Base-by-base conservation (phyloP, 2,113 vertebrate genomes). In the Salvelinus sp. region DNA sequence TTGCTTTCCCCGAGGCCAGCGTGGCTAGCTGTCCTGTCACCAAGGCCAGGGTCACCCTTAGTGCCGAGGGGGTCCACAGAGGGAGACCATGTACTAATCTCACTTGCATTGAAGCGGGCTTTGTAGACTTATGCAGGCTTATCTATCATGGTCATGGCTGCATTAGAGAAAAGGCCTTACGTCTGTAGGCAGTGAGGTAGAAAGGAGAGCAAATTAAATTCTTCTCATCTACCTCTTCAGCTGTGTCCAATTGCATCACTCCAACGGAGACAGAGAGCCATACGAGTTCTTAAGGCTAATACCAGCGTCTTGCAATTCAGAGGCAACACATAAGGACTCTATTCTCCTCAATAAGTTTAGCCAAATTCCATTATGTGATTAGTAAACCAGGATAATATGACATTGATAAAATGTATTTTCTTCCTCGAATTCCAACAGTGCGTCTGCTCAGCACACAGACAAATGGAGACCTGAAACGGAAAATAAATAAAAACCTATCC, bases 401-500 rank as follows among this genome's bases (percentile, higher is more conserved):
- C 28, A 33, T 16, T 20, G 68, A 79, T 64, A 18, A 25, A 14
- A 12, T 73, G 58, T 80, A 5, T 75, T 84, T 64, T 71, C 44
- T 44, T 65, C 66, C 48, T 66, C 57, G 76, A 80, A 62, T 80
- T 82, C 68, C 74, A 68, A 74, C 66, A 87, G 23, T 28, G 64
- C 16, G 13, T 54, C 3, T 18, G 16, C 50, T 85, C 87, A 86
- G 85, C 88, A 89, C 89, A 84, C 70, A 85, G 72, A 82, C 78
- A 78, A 77, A 92, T 91, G 86, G 89, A 92, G 90, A 92, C 82
- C 86, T 91, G 89, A 85, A 84, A 75, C 58, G 67, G 85, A 82
- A 91, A 91, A 91, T 86, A 89, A 91, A 90, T 90, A 88, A 91
- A 25, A 91, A 87, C 85, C 86, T 90, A 86, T 88, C 90, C 81